Base-by-base conservation (phyloP, 2,113 vertebrate genomes). In the Macrotis lagotis region DNA sequence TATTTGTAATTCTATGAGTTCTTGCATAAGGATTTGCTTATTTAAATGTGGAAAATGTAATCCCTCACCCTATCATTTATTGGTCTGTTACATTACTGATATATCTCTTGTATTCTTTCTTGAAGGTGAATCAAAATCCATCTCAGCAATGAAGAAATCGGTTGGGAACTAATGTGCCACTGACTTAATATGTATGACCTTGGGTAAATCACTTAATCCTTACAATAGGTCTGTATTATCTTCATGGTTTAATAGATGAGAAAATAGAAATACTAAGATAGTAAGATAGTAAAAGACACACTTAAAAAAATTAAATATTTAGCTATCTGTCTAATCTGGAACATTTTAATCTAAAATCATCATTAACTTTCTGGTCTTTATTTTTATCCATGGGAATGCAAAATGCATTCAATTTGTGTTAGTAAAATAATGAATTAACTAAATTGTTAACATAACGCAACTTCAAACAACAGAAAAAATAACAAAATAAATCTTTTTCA, bases 141-240 rank as follows among this genome's bases (percentile, higher is more conserved):
- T 7, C 12, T 14, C 4, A 83, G 37, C 14, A 83, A 44, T 44
- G 66, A 90, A 47, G n/a, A 11, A 3, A 0, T 52, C 24, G 0
- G 14, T 25, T 9, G 0, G 11, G 53, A 50, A 8, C 37, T n/a
- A 14, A 12, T n/a, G 10, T 44, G 8, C 3, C 51, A 0, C n/a
- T 48, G 25, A 2, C 28, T 37, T 0, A 74, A 37, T 83, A 22
- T 22, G 37, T 83, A 44, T 66, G 28, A 50, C 89, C 22, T 37
- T 1, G 3, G 22, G 16, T 3, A 22, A 12, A 28, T 48, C 10
- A 11, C 16, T 4, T 49, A 19, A 51, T 47, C 25, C 25, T 52
- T n/a, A 28, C 24, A 14, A 10, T 52, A n/a, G 8, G 12, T 37
- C 24, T 48, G 12, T 19, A 37, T 11, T 55, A 28, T 16, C 44